phyloP scores from a whole-genome alignment of 2,113 vertebrate species.

The Petroica traversi region DNA sequence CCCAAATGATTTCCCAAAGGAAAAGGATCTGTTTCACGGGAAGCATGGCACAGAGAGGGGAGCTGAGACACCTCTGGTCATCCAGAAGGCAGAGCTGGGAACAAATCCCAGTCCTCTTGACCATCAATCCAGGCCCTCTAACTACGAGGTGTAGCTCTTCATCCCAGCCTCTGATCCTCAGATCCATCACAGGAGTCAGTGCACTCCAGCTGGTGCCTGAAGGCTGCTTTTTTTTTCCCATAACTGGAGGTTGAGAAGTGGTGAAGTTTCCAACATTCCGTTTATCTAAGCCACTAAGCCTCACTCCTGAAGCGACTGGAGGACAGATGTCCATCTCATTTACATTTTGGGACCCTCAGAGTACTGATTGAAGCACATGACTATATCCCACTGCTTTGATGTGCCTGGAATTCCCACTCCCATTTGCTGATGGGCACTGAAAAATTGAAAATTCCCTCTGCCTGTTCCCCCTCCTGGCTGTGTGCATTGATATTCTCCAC shows the following conservation, averaged over 20 bases:
- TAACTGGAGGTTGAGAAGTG: neutral
- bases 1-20: neutral
- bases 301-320: neutral
- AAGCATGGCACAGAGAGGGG: neutral
- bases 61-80: neutral
- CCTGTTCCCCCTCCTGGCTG: neutral
- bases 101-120: neutral
- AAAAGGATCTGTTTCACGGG: neutral
- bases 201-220: neutral
- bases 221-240: neutral
- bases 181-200: neutral
- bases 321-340: neutral
- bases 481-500: conserved; percentile 52
- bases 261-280: neutral
- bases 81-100: neutral
- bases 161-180: neutral
- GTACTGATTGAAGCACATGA: neutral
- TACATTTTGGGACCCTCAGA: neutral
- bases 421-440: neutral
- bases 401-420: neutral
- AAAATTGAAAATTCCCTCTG: neutral
- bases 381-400: neutral
- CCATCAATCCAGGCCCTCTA: neutral
- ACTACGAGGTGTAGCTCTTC: neutral
- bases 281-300: neutral